Percentiles rank a stretch among this genome's conserved stretches.
Conservation (phyloP, 1,140 invertebrate species). For the Hypothenemus hampei region DNA sequence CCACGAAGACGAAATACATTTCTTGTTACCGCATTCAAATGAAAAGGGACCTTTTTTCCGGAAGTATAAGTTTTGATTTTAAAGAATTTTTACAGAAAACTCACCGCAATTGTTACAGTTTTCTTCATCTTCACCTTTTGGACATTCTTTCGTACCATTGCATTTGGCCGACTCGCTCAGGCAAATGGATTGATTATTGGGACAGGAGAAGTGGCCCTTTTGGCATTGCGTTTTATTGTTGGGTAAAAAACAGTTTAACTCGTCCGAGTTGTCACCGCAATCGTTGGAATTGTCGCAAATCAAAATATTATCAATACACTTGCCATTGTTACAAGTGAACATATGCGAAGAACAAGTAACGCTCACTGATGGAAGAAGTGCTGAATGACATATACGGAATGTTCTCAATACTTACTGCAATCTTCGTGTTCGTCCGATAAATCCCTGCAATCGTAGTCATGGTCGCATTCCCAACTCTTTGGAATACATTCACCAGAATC, state of each 20-base stretch:
- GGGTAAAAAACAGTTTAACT: slow-evolving; percentile 42
- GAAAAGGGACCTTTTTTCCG: slow-evolving; percentile 30
- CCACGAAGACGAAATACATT: slow-evolving; percentile 56
- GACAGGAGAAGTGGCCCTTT: slow-evolving; percentile 52
- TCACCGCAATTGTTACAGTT: slow-evolving; percentile 48
- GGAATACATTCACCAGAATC: slow-evolving; percentile 64
- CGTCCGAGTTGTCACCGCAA: slow-evolving; percentile 51
- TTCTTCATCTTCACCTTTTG: slow-evolving; percentile 59
- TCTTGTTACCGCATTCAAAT: slow-evolving; percentile 51
- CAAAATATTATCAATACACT: slow-evolving; percentile 48
- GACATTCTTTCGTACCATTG: slow-evolving; percentile 59
- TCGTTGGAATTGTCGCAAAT: slow-evolving; percentile 51
- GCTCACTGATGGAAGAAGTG: slow-evolving; percentile 7
- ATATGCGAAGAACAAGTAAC: slow-evolving; percentile 22
- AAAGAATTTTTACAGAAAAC: not conserved
- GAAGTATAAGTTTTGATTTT: not conserved
- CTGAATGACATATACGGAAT: not conserved
- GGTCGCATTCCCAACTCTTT: slow-evolving; percentile 69
- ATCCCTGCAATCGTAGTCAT: slow-evolving; percentile 62
- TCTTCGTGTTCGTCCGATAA: slow-evolving; percentile 62
- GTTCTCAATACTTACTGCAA: slow-evolving; percentile 48
- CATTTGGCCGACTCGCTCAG: slow-evolving; percentile 40
- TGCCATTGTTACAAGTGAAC: slow-evolving; percentile 34
- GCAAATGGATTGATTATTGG: slow-evolving; percentile 52
- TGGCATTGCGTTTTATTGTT: slow-evolving; percentile 15